Evolutionary conservation across 2,797 vertebrate species (phyloP), one percentile per base, ranked within the genome.

Genomic region (Acipenser transmontanus): DNA sequence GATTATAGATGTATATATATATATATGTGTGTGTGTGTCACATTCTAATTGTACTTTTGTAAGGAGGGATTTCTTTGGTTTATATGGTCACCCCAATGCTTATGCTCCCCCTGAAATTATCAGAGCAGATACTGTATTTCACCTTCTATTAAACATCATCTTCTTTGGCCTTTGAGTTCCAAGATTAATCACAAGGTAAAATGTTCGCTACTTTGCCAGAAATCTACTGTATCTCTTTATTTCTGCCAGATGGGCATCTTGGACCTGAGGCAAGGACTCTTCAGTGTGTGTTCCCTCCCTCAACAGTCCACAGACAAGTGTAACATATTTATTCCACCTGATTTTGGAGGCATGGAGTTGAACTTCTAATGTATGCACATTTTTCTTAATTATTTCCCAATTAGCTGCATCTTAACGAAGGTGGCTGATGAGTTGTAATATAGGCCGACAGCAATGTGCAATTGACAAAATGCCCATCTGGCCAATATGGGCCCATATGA

Each of bases 301-400:
- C 17, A 7, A 20, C 17, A 9, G n/a, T 61, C 9, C 51, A 47
- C 47, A 54, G 10, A 2, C 11, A 0, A 6, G 8, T 49, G 14
- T 12, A 63, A 34, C 34, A 64, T 47, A 13, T 59, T 64, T 63
- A 8, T 54, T 54, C 52, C 7, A 54, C n/a, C 52, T 54, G 6
- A n/a, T 54, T 54, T 54, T 9, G n/a, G 52, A 54, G n/a, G 52
- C n/a, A 9, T n/a, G n/a, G 17, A 57, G 12, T 63, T 63, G 62
- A 57, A 49, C 7, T 14, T 14, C 70, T 68, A 72, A 73, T 74
- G 69, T 67, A 59, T 59, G 70, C 34, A 11, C 13, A 67, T 65
- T 70, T 61, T 57, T 69, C 56, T 48, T 61, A 49, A 70, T 76
- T 71, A 72, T 71, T 68, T 69, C 56, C 66, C 47, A 75, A 74